These are phyloP conservation scores for Pristis pectinata DNA, from an alignment of 2,797 vertebrate genomes.

Conservation along the genomic window DNA sequence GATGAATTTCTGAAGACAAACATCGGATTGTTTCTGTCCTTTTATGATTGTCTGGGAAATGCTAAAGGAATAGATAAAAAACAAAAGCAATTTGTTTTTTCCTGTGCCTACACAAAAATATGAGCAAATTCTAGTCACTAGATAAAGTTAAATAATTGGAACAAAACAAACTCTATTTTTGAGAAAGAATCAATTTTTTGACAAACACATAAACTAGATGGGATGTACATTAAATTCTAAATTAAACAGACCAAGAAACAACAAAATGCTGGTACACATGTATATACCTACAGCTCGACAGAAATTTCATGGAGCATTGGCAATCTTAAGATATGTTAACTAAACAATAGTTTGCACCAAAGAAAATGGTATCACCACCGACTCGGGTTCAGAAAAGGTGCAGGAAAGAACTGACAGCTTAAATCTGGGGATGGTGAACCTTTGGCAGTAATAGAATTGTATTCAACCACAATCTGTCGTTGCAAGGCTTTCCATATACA, in stretches of 20 bases:
- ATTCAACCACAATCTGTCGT: no score
- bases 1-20: background rate
- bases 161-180: background rate
- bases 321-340: background rate
- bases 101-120: background rate
- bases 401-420: no score
- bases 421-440: no score
- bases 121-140: background rate
- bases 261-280: background rate
- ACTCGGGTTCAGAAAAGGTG: no score
- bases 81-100: background rate
- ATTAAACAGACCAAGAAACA: background rate
- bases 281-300: background rate
- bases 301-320: background rate
- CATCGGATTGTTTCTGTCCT: background rate
- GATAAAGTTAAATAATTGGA: background rate
- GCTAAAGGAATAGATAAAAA: background rate
- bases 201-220: background rate
- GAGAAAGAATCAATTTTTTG: slow-evolving; percentile 19
- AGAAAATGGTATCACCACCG: background rate
- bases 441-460: no score
- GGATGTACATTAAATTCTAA: background rate
- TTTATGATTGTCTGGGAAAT: background rate
- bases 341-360: background rate
- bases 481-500: no score